These are phyloP conservation scores for Athripsodes cinereus DNA, from an alignment of 2,888 invertebrate species.

Conservation along the genomic window DNA sequence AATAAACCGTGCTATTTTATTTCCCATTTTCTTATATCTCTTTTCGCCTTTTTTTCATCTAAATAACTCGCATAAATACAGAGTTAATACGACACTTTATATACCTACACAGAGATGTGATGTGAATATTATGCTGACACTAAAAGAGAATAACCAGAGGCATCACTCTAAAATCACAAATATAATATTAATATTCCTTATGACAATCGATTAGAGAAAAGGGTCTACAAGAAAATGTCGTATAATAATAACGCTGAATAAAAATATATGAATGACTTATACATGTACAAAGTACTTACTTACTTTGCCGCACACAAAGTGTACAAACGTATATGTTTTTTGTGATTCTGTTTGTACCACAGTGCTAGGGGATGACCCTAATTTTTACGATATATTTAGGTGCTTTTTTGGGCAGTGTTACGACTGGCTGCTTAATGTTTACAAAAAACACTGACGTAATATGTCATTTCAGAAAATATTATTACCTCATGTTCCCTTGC, in stretches of 20 bases:
- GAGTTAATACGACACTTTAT: too few species aligned
- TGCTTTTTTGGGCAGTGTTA: neutral
- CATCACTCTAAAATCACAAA: neutral
- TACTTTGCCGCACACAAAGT: neutral
- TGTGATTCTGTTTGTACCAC: neutral
- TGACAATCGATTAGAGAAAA: neutral
- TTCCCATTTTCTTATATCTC: neutral
- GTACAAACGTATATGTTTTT: neutral
- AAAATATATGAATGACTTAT: neutral
- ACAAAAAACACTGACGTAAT: neutral
- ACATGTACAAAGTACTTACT: too few species aligned
- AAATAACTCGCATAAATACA: neutral
- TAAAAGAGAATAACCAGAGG: neutral
- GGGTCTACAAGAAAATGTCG: neutral
- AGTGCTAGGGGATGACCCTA: slow-evolving; percentile 1
- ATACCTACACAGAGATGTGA: neutral
- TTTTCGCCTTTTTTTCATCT: neutral
- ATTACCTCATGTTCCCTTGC: neutral
- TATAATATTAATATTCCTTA: too few species aligned
- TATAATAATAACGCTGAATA: neutral
- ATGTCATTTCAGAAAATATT: neutral
- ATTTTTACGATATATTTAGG: neutral
- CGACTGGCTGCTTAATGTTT: neutral
- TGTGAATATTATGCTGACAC: neutral
- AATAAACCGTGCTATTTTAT: neutral